Conservation (phyloP, 1,140 invertebrate genomes). For the Diploscapter pachys region DNA sequence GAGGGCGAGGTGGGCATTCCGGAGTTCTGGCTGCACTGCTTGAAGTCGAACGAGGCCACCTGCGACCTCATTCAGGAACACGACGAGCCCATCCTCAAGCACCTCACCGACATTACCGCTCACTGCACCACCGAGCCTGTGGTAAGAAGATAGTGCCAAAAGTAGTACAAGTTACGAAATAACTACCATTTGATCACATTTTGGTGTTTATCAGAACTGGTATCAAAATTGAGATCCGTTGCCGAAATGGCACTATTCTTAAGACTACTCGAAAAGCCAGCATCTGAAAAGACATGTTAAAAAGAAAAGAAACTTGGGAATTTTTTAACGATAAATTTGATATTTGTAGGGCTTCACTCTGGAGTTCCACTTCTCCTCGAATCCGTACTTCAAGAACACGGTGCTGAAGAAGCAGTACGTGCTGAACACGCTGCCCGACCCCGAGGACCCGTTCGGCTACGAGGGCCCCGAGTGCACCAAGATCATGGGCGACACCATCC, state of each 20-base stretch:
- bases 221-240: no score
- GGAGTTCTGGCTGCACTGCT: conserved; percentile 93
- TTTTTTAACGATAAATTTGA: background rate
- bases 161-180: no score
- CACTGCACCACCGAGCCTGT: conserved; percentile 1
- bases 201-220: no score
- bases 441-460: conserved; percentile 86
- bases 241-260: no score
- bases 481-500: conserved; percentile 67
- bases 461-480: conserved; percentile 95
- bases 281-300: no score
- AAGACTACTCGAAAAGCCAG: no score
- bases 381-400: conserved; percentile 92
- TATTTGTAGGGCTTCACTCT: conserved; percentile 75
- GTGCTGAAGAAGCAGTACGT: conserved; percentile 90
- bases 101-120: conserved; percentile 79
- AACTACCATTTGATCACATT: no score
- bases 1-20: conserved; percentile 75
- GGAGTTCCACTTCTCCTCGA: conserved; percentile 88
- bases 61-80: conserved; percentile 77
- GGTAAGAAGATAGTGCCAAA: background rate
- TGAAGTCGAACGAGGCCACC: conserved; percentile 86
- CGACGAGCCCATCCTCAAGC: conserved; percentile 88
- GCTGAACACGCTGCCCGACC: conserved; percentile 84
- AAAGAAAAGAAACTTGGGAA: background rate